phyloP scores from a whole-genome alignment of 2,113 vertebrate genomes.

The Climacteris rufus region DNA sequence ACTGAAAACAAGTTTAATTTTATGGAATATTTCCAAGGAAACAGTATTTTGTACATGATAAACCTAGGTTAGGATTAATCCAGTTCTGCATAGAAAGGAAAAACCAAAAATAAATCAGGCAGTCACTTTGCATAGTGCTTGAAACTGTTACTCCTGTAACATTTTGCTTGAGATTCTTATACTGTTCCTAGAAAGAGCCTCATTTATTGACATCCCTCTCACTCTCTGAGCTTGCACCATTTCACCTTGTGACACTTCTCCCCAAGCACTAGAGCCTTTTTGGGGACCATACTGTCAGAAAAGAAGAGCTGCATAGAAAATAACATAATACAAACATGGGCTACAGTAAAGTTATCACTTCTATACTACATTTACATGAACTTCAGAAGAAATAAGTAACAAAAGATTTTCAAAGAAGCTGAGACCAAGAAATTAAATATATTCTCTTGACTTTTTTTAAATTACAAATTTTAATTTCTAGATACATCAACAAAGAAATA shows the following conservation, averaged over 20 bases:
- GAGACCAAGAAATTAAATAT: not conserved
- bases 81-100: not conserved
- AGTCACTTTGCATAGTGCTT: not conserved
- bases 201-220: not conserved
- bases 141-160: not conserved
- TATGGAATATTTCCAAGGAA: conserved; percentile 44
- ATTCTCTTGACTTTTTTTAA: not conserved
- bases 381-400: not conserved
- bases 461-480: not conserved
- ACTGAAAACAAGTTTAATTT: conserved; percentile 46
- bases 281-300: not conserved
- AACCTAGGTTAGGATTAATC: not conserved
- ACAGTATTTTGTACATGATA: conserved; percentile 26
- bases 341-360: not conserved
- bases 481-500: not conserved
- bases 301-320: not conserved
- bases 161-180: not conserved
- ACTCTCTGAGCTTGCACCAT: not conserved
- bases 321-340: not conserved
- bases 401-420: not conserved
- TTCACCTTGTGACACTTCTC: not conserved
- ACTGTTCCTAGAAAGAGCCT: not conserved
- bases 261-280: not conserved
- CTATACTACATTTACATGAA: not conserved
- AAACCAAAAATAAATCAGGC: not conserved